These are phyloP conservation scores for Lasioglossum pauxillum DNA, from an alignment of 2,888 invertebrate genomes.

Conservation along the genomic window DNA sequence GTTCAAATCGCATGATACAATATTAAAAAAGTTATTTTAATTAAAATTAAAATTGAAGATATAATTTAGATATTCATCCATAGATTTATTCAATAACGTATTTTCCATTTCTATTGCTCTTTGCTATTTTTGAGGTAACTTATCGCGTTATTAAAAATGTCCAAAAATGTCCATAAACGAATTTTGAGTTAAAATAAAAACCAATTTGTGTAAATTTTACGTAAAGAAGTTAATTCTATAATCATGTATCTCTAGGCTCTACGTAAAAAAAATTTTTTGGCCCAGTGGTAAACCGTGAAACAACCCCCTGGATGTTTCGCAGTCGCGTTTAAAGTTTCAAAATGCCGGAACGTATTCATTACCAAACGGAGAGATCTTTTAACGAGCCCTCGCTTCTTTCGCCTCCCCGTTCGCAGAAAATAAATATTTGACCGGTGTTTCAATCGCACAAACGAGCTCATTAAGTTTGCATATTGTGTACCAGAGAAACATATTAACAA, in stretches of 20 bases:
- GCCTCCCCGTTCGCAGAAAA: slow-evolving; percentile 25
- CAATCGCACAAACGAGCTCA: slow-evolving; percentile 7
- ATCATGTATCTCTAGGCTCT: not conserved
- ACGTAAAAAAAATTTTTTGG: not conserved
- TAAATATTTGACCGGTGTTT: slow-evolving; percentile 40
- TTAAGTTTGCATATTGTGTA: slow-evolving; percentile 24
- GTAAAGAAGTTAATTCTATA: not conserved
- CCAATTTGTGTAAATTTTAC: not conserved
- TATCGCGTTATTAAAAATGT: too few relatives aligned
- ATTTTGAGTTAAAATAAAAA: not conserved
- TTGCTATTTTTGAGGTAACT: too few relatives aligned
- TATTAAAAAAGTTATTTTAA: too few relatives aligned
- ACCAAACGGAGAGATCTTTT: slow-evolving; percentile 19
- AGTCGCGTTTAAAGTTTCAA: slow-evolving; percentile 1
- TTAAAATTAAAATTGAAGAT: too few relatives aligned
- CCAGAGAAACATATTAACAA: slow-evolving; percentile 11
- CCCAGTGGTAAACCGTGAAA: not conserved
- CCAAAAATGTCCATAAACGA: not conserved
- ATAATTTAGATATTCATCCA: too few relatives aligned
- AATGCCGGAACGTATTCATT: slow-evolving; percentile 11
- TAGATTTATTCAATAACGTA: too few relatives aligned
- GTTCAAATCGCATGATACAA: too few relatives aligned
- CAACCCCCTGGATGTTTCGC: not conserved
- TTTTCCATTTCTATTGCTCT: too few relatives aligned
- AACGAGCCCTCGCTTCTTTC: slow-evolving; percentile 38